A percentile compares a stretch with the other conserved stretches of the same genome.
Conservation (phyloP, 2,888 invertebrate genomes). For the Cheilosia urbana region DNA sequence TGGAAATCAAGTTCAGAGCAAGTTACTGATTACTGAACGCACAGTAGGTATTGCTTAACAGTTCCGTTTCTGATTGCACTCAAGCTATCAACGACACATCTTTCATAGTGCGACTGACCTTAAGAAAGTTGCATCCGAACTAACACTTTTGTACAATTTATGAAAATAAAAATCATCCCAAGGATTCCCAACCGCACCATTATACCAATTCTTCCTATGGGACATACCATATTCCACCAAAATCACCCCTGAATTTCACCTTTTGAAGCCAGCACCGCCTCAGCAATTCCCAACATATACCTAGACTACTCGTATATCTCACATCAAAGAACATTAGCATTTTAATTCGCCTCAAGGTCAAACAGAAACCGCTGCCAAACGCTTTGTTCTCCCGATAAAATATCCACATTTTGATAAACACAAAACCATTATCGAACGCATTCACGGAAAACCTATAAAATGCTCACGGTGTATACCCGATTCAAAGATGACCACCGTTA, state of each 20-base stretch:
- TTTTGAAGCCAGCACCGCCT: neutral
- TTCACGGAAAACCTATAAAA: slow-evolving; percentile 53
- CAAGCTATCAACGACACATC: no score
- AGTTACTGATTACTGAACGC: no score
- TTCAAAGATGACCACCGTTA: slow-evolving; percentile 27
- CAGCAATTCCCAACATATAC: neutral
- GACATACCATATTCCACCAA: neutral
- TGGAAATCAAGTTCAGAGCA: no score
- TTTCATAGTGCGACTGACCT: no score
- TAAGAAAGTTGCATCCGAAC: no score
- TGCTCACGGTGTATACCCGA: slow-evolving; percentile 24
- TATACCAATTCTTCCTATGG: neutral
- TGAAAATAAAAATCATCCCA: no score
- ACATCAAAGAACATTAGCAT: slow-evolving; percentile 26
- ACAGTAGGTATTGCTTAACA: no score
- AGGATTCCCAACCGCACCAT: no score
- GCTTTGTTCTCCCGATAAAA: slow-evolving; percentile 10
- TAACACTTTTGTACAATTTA: no score
- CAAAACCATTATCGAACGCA: slow-evolving; percentile 15
- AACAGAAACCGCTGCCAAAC: slow-evolving; percentile 8
- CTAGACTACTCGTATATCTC: neutral
- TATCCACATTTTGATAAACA: neutral
- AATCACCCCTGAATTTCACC: neutral
- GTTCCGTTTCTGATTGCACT: no score
- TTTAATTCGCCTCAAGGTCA: slow-evolving; percentile 26